Percentiles rank a stretch among this genome's conserved stretches.
Evolutionary conservation across 2,113 vertebrate species (phyloP).

Genomic region (Pardalotus punctatus): DNA sequence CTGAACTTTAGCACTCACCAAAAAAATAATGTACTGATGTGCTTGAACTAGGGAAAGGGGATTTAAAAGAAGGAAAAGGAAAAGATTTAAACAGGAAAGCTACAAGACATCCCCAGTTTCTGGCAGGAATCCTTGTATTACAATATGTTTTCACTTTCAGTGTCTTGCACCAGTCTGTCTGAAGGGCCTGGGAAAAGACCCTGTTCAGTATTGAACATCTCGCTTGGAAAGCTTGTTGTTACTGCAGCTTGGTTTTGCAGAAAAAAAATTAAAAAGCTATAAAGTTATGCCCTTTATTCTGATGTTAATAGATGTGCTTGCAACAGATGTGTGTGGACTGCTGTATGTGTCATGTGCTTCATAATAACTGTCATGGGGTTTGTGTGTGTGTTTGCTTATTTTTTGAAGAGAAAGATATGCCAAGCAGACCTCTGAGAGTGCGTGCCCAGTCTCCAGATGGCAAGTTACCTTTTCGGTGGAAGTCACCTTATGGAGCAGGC

Average conservation of each 20-base stretch:
- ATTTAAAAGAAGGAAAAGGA: neutral
- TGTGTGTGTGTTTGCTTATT: constrained; percentile 36
- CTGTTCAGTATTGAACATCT: neutral
- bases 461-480: constrained; percentile 72
- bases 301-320: neutral
- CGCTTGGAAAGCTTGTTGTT: neutral
- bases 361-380: neutral
- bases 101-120: neutral
- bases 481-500: constrained; percentile 81
- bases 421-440: constrained; percentile 70
- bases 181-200: neutral
- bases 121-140: neutral
- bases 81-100: neutral
- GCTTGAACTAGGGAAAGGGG: neutral
- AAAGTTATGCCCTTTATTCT: neutral
- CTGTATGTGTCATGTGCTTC: rapidly evolving
- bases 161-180: neutral
- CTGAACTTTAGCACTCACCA: neutral
- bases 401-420: constrained; percentile 80
- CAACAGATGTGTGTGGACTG: neutral
- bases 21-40: neutral
- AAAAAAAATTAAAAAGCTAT: neutral
- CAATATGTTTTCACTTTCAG: neutral
- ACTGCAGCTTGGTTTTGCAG: neutral
- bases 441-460: constrained; percentile 65